Evolutionary conservation across 2,113 vertebrate genomes (phyloP).

Genomic region (Vombatus ursinus): DNA sequence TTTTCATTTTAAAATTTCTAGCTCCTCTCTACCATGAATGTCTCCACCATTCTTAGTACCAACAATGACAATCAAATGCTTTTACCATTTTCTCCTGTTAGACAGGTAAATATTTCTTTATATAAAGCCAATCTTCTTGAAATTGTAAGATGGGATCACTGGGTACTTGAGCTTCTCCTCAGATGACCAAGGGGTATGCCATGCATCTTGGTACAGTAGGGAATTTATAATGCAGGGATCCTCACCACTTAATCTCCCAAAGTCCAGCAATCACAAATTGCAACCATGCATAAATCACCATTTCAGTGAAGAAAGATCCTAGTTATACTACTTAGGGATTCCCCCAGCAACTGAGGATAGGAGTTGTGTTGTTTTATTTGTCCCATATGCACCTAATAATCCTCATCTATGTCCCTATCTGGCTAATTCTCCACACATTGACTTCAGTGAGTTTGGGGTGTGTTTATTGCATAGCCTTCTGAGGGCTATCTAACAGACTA

Average conservation of each 20-base stretch:
- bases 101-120: neutral
- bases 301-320: neutral
- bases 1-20: neutral
- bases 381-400: neutral
- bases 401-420: neutral
- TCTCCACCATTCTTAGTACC: neutral
- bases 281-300: neutral
- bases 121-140: neutral
- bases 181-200: neutral
- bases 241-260: rapidly evolving
- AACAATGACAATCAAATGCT: neutral
- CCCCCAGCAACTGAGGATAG: neutral
- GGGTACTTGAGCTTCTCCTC: neutral
- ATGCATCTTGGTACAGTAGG: neutral
- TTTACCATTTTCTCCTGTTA: neutral
- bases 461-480: neutral
- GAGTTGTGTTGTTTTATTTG: neutral
- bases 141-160: neutral
- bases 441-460: neutral
- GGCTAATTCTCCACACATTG: neutral
- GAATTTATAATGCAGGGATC: neutral
- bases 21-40: neutral
- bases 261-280: neutral
- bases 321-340: neutral
- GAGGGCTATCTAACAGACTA: neutral